Percentiles rank a stretch among this genome's conserved stretches.
phyloP scores from a whole-genome alignment of 2,888 invertebrate species.

The Hydropsyche betteni region DNA sequence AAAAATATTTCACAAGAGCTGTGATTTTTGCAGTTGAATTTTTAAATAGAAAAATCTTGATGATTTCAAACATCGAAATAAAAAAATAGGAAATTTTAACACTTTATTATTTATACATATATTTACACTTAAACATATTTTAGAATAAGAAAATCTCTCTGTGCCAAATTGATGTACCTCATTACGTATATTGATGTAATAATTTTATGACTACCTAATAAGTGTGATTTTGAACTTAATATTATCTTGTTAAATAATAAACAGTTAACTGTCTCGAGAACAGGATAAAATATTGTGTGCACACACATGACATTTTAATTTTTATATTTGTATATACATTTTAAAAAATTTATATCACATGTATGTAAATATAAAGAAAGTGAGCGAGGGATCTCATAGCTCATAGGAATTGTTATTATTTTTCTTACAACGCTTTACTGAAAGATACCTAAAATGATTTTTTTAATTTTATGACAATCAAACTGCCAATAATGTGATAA shows the following conservation, averaged over 20 bases:
- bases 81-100: slow-evolving; percentile 49
- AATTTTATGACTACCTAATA: slow-evolving; percentile 59
- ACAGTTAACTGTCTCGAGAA: slow-evolving; percentile 44
- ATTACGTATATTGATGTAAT: slow-evolving; percentile 66
- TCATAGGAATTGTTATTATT: slow-evolving; percentile 31
- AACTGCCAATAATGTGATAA: slow-evolving; percentile 48
- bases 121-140: slow-evolving; percentile 52
- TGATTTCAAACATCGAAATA: slow-evolving; percentile 65
- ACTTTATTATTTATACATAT: slow-evolving; percentile 53
- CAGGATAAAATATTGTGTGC: slow-evolving; percentile 40
- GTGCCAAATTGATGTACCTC: slow-evolving; percentile 86
- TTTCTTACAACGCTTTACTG: slow-evolving; percentile 5
- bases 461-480: slow-evolving; percentile 49
- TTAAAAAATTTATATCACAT: slow-evolving; percentile 25
- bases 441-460: slow-evolving; percentile 11
- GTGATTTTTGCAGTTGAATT: slow-evolving; percentile 51
- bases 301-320: slow-evolving; percentile 50
- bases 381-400: slow-evolving; percentile 41
- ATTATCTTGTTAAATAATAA: slow-evolving; percentile 51
- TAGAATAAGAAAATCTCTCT: slow-evolving; percentile 67
- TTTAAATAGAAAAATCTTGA: slow-evolving; percentile 43
- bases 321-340: slow-evolving; percentile 50
- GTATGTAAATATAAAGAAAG: slow-evolving; percentile 12
- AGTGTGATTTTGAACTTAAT: slow-evolving; percentile 51
- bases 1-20: slow-evolving; percentile 47